Evolutionary conservation across 35 echinoderm and acorn worm species (phyloP).

Genomic region (Ophioderma brevispina): DNA sequence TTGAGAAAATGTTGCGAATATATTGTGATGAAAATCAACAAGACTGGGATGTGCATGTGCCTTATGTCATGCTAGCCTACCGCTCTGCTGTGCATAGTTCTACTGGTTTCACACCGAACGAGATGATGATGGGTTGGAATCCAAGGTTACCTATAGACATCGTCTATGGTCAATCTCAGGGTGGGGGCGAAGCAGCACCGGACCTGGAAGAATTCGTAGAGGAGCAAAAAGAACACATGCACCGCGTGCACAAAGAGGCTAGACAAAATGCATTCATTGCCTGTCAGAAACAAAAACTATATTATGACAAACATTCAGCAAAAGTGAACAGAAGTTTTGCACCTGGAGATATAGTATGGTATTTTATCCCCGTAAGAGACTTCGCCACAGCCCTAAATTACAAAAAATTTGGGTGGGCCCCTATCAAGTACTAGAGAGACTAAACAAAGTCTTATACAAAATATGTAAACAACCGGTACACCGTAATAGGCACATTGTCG

Average conservation of each 20-base stretch:
- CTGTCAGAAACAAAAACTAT: neutral
- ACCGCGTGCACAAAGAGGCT: neutral
- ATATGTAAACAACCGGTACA: neutral
- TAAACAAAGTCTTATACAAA: neutral
- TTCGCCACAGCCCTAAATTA: slow-evolving; percentile 21
- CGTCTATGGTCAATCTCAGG: neutral
- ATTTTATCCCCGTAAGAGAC: neutral
- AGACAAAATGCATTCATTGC: slow-evolving; percentile 4
- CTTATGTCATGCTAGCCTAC: slow-evolving; percentile 25
- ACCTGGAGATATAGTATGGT: neutral
- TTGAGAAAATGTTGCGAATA: neutral
- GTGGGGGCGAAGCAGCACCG: neutral
- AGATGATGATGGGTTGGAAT: slow-evolving; percentile 50
- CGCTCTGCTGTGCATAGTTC: slow-evolving; percentile 19
- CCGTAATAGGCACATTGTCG: neutral
- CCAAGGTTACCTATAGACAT: slow-evolving; percentile 25
- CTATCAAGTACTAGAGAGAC: neutral
- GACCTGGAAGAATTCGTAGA: neutral
- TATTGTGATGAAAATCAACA: slow-evolving; percentile 14
- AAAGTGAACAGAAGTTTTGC: neutral
- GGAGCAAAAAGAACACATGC: neutral
- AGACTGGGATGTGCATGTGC: slow-evolving; percentile 50
- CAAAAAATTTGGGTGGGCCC: slow-evolving; percentile 52
- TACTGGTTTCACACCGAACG: slow-evolving; percentile 53
- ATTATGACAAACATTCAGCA: neutral